Conservation (phyloP, 23 tunicate genomes). For the Phallusia fumigata region DNA sequence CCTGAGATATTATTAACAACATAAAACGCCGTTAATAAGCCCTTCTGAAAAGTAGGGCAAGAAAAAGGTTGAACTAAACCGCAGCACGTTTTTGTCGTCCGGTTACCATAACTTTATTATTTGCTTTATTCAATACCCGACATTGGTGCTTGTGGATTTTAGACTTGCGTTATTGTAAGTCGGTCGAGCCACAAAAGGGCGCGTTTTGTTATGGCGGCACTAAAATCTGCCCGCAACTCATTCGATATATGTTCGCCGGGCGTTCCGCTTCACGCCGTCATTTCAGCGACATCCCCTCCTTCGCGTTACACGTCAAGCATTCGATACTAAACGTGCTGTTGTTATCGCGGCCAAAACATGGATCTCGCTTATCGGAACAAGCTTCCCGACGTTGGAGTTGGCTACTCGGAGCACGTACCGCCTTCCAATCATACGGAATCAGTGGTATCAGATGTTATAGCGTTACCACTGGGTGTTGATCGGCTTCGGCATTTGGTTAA, state of each 20-base stretch:
- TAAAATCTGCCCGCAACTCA: background rate
- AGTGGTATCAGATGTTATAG: background rate
- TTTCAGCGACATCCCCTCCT: background rate
- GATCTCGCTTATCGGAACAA: conserved; percentile 13
- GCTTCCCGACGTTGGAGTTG: conserved; percentile 12
- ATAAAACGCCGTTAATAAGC: too few relatives aligned
- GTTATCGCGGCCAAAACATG: conserved; percentile 6
- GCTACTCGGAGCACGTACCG: background rate
- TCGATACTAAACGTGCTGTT: background rate
- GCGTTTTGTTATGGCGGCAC: background rate
- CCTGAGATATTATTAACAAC: too few relatives aligned
- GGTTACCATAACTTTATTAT: background rate
- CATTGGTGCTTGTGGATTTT: background rate
- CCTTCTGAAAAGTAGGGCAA: background rate
- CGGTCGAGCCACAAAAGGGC: conserved; percentile 8
- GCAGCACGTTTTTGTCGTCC: conserved; percentile 2
- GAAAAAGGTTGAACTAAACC: background rate
- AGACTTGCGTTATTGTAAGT: background rate
- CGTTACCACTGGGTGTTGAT: background rate
- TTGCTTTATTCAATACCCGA: background rate
- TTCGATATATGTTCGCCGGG: background rate
- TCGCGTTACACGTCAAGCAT: background rate
- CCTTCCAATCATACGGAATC: background rate
- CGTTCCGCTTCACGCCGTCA: background rate
- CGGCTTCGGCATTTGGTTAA: background rate